Evolutionary conservation across 2,888 invertebrate species (phyloP).

Genomic region (Fragum whitleyi): DNA sequence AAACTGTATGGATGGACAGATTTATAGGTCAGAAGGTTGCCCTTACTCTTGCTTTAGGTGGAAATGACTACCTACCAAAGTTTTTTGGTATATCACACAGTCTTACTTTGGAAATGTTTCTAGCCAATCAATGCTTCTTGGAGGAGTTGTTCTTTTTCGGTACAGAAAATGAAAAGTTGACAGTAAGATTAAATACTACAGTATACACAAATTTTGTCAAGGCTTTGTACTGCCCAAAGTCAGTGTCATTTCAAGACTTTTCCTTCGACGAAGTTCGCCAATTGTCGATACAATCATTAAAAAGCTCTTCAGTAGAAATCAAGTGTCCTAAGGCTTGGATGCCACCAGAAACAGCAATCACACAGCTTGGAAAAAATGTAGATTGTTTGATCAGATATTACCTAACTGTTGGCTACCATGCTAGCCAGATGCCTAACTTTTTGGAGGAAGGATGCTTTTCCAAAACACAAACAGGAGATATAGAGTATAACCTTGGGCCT

Average conservation of each 20-base stretch:
- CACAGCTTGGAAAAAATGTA: not conserved
- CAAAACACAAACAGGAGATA: not conserved
- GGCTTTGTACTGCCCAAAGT: not conserved
- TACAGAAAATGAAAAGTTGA: not conserved
- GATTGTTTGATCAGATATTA: not conserved
- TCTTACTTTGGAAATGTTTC: not conserved
- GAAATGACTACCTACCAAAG: constrained; percentile 31
- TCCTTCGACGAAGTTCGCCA: not conserved
- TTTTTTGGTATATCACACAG: constrained; percentile 5
- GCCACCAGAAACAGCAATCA: not conserved
- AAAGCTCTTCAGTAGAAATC: not conserved
- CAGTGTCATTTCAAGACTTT: not conserved
- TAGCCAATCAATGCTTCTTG: not conserved
- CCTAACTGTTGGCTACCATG: not conserved
- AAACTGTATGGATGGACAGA: not conserved
- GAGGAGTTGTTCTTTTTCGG: not conserved
- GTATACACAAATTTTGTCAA: not conserved
- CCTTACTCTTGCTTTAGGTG: constrained; percentile 11
- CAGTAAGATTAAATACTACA: not conserved
- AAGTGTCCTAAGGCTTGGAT: not conserved
- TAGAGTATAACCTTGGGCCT: not conserved
- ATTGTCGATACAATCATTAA: not conserved
- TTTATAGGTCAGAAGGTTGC: constrained; percentile 14
- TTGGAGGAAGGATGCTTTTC: not conserved
- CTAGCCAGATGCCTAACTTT: not conserved